Base-by-base conservation (phyloP, 1,140 invertebrate genomes). In the Drosophila pruinosa region DNA sequence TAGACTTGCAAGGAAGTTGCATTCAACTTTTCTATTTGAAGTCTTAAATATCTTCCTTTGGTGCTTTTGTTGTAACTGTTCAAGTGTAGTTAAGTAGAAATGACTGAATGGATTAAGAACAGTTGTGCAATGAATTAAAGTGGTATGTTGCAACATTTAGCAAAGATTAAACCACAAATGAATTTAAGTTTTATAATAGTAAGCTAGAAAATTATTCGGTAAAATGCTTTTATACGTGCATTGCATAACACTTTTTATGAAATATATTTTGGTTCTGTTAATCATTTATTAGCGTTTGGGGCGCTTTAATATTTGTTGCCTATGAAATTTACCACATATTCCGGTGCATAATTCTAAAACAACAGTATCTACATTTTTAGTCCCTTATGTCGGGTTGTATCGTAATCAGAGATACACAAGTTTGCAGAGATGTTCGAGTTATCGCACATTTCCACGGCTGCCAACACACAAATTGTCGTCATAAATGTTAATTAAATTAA, bases 401-500 rank as follows among this genome's bases (percentile, higher is more conserved):
- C 12, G 21, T 14, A 47, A 47, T 47, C 43, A 15, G 22, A 24
- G n/a, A 12, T 12, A 4, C 21, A 47, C 43, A 47, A 47, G 43
- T 47, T 47, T 15, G 14, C 31, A n/a, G n/a, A n/a, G n/a, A n/a
- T 8, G 14, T 45, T 59, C 43, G 31, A 52, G 67, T 56, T 50
- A 61, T 78, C 58, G 56, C 65, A 57, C 15, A 56, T 62, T 75
- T 67, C 38, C 52, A 72, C 41, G 57, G 53, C 64, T 81, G 74
- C 70, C 67, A 61, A 53, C 70, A 72, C 70, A 52, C 68, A 88
- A 86, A 86, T 76, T 81, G 82, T 81, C 81, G 74, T 62, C 77
- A 88, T 86, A 88, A 86, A 86, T 86, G 77, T 88, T 86, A 86
- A 86, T 86, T 86, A 81, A 85, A 86, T 86, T 81, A 81, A 81